Evolutionary conservation across 2,888 invertebrate genomes (phyloP), one percentile per base, ranked within the genome.

Genomic region (Noctua pronuba): DNA sequence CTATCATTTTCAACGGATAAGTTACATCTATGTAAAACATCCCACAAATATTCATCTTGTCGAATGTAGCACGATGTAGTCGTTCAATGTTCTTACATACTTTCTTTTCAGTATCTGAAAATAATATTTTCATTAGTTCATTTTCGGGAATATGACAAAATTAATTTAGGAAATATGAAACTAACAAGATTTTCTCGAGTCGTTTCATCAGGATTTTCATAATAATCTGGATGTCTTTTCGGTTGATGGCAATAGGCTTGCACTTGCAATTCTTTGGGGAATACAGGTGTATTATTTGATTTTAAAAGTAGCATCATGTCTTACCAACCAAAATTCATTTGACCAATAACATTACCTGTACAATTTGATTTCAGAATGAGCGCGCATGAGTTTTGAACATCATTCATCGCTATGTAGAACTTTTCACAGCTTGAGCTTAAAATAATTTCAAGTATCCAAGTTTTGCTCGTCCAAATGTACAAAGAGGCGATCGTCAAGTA

Each of bases 21-120:
- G 35, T 38, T n/a, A 55, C 76, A 66, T 77, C 55, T 1, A 77
- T 16, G 38, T 58, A 77, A 55, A 77, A 76, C 55, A 76, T 77
- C 49, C 77, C 16, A 49, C 60, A 67, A 1, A n/a, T n/a, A 52
- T 60, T 1, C 11, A 77, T 16, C 8, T 78, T 77, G 21, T 78
- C 41, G 11, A 78, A 77, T 18, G 60, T 49, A 1, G 41, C 67
- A 35, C 60, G 46, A 62, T 78, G 67, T 60, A 77, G 11, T 16
- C 77, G 31, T 49, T 35, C n/a, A 7, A 62, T 28, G n/a, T 78
- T 77, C 49, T 78, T 78, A 60, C 31, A 78, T 7, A 77, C 4
- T 1, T n/a, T 78, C 31, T 11, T 77, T 11, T 77, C 77, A 35
- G 52, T 41, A 44, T 77, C 77, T 77, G 38, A 44, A 72, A 71